Conservation (phyloP, 37 sponge, comb jelly and placozoan species). For the Mnemiopsis leidyi region DNA sequence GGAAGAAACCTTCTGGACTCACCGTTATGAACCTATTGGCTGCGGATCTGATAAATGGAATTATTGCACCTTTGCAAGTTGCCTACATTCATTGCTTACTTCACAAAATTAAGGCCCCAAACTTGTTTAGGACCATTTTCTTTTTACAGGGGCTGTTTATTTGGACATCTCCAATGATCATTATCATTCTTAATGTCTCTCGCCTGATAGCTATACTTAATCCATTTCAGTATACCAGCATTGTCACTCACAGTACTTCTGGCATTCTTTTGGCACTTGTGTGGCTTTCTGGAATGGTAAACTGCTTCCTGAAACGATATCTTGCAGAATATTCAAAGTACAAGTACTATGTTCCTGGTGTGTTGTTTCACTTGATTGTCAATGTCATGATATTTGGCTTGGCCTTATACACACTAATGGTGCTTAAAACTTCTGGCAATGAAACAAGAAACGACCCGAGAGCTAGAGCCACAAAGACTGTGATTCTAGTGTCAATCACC, state of each 20-base stretch:
- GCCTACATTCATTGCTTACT: neutral
- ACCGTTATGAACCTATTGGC: neutral
- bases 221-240: neutral
- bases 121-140: neutral
- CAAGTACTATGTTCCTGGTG: constrained; percentile 11
- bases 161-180: constrained; percentile 13
- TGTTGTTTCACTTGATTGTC: neutral
- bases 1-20: constrained; percentile 30
- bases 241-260: neutral
- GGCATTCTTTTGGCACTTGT: neutral
- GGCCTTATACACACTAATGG: neutral
- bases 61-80: neutral
- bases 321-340: neutral
- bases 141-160: constrained; percentile 33
- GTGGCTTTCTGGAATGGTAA: neutral
- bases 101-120: neutral
- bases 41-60: constrained; percentile 3
- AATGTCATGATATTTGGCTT: neutral
- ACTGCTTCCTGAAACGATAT: neutral
- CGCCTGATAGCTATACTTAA: neutral
- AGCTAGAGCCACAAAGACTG: neutral
- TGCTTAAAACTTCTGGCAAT: neutral
- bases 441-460: neutral
- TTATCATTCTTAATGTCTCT: neutral
- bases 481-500: neutral